Evolutionary conservation across 2,113 vertebrate genomes (phyloP).

Genomic region (Anser brachyrhynchus): DNA sequence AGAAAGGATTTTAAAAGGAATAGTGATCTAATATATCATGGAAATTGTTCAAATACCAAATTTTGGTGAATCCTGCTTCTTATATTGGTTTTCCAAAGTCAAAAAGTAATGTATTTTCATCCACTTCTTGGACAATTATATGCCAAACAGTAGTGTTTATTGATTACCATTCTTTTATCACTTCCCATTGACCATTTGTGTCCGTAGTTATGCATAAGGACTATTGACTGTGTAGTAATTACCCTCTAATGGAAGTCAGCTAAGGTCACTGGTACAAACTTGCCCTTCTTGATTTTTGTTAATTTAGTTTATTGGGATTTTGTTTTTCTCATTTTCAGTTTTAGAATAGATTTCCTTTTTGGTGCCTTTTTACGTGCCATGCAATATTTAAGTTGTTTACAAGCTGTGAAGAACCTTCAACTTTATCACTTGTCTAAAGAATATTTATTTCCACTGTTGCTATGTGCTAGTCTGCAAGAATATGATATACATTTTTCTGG

Average conservation of each 20-base stretch:
- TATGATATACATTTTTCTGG: background rate
- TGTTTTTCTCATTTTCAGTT: slow-evolving; percentile 71
- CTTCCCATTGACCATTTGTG: slow-evolving; percentile 67
- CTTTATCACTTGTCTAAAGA: background rate
- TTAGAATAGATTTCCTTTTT: slow-evolving; percentile 49
- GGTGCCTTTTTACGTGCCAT: slow-evolving; percentile 11
- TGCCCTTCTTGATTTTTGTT: slow-evolving; percentile 72
- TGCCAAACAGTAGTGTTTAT: slow-evolving; percentile 57
- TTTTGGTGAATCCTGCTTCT: background rate
- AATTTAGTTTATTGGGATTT: slow-evolving; percentile 77
- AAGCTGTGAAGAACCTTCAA: background rate
- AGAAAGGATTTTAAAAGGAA: background rate
- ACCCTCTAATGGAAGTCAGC: slow-evolving; percentile 72
- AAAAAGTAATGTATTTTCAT: background rate
- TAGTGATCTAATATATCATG: background rate
- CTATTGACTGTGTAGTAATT: slow-evolving; percentile 73
- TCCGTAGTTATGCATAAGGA: slow-evolving; percentile 67
- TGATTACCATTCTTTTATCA: slow-evolving; percentile 72
- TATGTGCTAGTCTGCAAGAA: background rate
- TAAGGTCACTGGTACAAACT: slow-evolving; percentile 51
- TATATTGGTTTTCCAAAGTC: background rate
- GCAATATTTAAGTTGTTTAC: slow-evolving; percentile 52
- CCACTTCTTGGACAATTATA: background rate
- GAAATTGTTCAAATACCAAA: background rate
- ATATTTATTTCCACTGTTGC: background rate